Conservation (phyloP, 2,113 vertebrate genomes). For the Melanerpes formicivorus region DNA sequence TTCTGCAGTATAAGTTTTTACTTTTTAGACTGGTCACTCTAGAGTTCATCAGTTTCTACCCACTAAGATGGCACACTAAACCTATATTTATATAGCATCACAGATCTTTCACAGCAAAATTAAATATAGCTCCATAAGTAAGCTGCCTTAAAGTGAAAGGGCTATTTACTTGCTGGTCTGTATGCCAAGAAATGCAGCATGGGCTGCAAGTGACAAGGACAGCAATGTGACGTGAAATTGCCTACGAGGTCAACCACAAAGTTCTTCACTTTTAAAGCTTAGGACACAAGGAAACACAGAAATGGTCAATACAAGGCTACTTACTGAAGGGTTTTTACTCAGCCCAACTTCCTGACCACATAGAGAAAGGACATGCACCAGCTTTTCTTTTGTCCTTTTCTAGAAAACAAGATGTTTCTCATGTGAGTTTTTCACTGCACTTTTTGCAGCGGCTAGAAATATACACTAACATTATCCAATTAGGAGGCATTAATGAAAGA, state of each 20-base stretch:
- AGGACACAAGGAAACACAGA: neutral
- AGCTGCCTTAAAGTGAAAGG: neutral
- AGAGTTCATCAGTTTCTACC: neutral
- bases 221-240: neutral
- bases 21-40: neutral
- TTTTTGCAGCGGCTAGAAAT: neutral
- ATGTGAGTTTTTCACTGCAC: neutral
- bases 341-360: slow-evolving; percentile 98
- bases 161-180: neutral
- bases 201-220: neutral
- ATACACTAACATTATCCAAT: neutral
- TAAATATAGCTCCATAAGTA: neutral
- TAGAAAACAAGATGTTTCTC: slow-evolving; percentile 67
- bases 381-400: slow-evolving; percentile 97
- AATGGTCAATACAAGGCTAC: slow-evolving; percentile 21
- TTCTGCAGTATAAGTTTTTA: neutral
- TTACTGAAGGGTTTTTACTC: slow-evolving; percentile 98
- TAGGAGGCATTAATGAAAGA: neutral
- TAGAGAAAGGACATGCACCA: slow-evolving; percentile 95
- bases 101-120: neutral
- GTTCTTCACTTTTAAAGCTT: neutral
- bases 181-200: neutral
- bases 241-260: neutral
- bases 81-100: neutral
- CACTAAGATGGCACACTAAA: neutral